phyloP scores from a whole-genome alignment of 2,888 invertebrate species.

The Aspidapion aeneum region DNA sequence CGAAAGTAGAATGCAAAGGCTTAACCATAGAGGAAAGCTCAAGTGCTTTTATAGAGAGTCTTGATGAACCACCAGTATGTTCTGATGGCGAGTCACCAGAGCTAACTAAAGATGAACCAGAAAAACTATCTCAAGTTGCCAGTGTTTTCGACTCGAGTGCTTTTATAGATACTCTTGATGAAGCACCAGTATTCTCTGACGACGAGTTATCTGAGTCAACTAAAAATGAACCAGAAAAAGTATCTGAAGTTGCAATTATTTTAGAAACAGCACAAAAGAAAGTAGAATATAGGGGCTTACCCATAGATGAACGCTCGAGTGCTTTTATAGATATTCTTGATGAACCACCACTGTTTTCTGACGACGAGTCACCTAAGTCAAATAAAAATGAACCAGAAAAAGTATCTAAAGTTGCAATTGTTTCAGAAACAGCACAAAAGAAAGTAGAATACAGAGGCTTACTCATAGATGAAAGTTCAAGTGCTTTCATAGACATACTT shows the following conservation, averaged over 20 bases:
- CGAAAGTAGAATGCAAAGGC: slow-evolving; percentile 28
- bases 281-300: slow-evolving; percentile 11
- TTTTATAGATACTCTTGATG: slow-evolving; percentile 44
- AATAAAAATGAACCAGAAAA: not conserved
- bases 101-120: slow-evolving; percentile 2
- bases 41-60: slow-evolving; percentile 30
- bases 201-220: slow-evolving; percentile 15
- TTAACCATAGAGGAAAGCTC: slow-evolving; percentile 31
- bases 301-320: slow-evolving; percentile 35
- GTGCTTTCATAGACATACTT: slow-evolving; percentile 43
- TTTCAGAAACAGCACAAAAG: not conserved
- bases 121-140: not conserved
- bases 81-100: slow-evolving; percentile 36
- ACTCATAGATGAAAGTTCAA: slow-evolving; percentile 35
- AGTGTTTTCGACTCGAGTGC: slow-evolving; percentile 25
- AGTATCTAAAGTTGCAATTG: not conserved
- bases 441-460: slow-evolving; percentile 27
- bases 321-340: slow-evolving; percentile 44
- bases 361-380: slow-evolving; percentile 18
- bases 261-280: not conserved
- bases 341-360: slow-evolving; percentile 27
- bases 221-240: not conserved
- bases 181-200: slow-evolving; percentile 33
- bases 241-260: not conserved
- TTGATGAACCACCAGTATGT: slow-evolving; percentile 44